Evolutionary conservation across 2,888 invertebrate species (phyloP), one percentile per base, ranked within the genome.

Genomic region (Lathronympha strigana): DNA sequence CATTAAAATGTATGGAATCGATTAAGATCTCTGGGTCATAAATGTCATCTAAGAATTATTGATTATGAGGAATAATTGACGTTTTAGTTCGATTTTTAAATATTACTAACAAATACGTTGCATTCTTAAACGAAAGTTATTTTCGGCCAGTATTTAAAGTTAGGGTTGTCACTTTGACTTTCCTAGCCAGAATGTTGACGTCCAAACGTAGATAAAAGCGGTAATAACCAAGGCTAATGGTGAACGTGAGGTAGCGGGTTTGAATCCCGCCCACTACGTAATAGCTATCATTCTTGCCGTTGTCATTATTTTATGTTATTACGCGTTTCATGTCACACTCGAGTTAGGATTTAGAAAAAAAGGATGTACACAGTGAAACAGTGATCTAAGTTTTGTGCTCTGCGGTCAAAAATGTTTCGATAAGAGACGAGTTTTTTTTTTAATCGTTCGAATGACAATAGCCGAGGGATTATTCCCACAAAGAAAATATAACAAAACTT

Each of bases 1-100:
- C 74, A 81, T 83, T 79, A 81, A 81, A 82, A 82, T 82, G 80
- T 83, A 82, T 81, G 76, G 76, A 76, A 72, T 75, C 78, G 78
- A 84, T 84, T 80, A 82, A 76, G 74, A 78, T 77, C 76, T 69
- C 55, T 61, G 55, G 69, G 69, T 71, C 72, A 76, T 82, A 80
- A 83, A 83, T 78, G 83, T 81, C 81, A 71, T 74, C 73, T 75
- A 76, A 75, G 78, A 82, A 76, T 76, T 81, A 81, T 81, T 77
- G 84, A 79, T 81, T 76, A 76, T 75, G 72, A 67, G 69, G 66
- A 66, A 69, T 71, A 72, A 72, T 71, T 73, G 72, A 69, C 71
- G 72, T 72, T 72, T 28, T 33, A 45, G 62, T 66, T 66, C 66
- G 49, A 61, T 62, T 67, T 57, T 62, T 57, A 45, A 67, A 51